Base-by-base conservation (phyloP, 2,888 invertebrate genomes). In the Pollenia amentaria region DNA sequence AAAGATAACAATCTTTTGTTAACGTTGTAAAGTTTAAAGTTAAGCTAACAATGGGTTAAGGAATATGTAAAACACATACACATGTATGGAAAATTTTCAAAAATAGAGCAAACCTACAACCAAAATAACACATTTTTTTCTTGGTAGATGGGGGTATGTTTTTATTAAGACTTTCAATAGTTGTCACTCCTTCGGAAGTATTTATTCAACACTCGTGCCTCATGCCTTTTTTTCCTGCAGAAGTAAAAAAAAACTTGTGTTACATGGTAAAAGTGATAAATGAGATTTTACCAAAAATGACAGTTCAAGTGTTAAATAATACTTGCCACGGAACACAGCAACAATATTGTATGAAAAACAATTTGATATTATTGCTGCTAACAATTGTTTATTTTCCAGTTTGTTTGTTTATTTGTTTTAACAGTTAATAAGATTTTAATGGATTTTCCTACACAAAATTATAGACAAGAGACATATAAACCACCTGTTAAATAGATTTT, bases 341-440 rank as follows among this genome's bases (percentile, higher is more conserved):
- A 81, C 85, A 89, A 89, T 87, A 78, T 83, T 65, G 46, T 77
- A 83, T 51, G 78, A 82, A 48, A 57, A 73, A 60, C 14, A 64
- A 42, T 83, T 83, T 84, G 46, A 79, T 81, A 67, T 83, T 77
- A 81, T 83, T 87, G 70, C 62, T 51, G 72, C 44, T 40, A 72
- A 29, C 53, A 48, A 70, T 57, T 46, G 29, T 67, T 73, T 55
- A 42, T 79, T 46, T 87, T 87, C 85, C 90, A 88, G 55, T 70
- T 75, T 79, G 44, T 69, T 85, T 87, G 87, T 86, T 89, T 89
- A 42, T 70, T 75, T 79, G 44, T 69, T 85, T 90, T 89, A 89
- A 88, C 88, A 89, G 89, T 91, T 91, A 91, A 91, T 91, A 91
- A 89, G 89, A 88, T 88, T 91, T 91, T 91, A 91, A 91, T 91